phyloP scores from a whole-genome alignment of 2,113 vertebrate species.

The Oreochromis niloticus region DNA sequence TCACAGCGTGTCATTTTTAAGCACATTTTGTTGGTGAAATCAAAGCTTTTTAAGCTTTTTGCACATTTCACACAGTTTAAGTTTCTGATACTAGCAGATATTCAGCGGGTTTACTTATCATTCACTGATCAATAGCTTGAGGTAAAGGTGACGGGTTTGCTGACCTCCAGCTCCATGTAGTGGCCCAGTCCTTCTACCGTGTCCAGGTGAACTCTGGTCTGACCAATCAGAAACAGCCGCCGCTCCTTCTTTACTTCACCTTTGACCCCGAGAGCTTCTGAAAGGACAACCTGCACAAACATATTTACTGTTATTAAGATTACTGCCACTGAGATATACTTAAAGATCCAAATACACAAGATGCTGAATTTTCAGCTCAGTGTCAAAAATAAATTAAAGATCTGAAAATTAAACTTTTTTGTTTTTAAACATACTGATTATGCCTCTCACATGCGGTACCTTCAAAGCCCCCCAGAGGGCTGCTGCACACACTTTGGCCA shows the following conservation, averaged over 20 bases:
- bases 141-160: neutral
- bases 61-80: neutral
- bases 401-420: neutral
- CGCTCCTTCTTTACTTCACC: slow-evolving; percentile 78
- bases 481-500: neutral
- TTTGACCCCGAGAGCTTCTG: slow-evolving; percentile 72
- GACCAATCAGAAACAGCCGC: slow-evolving; percentile 76
- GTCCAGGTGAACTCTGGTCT: slow-evolving; percentile 82
- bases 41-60: neutral
- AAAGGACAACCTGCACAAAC: slow-evolving; percentile 52
- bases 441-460: neutral
- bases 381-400: neutral
- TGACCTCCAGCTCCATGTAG: slow-evolving; percentile 84
- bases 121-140: neutral
- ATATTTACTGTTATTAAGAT: neutral
- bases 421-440: neutral
- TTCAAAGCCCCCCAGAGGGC: neutral
- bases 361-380: neutral
- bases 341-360: neutral
- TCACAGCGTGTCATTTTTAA: neutral
- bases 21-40: neutral
- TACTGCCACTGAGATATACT: neutral
- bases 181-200: slow-evolving; percentile 76
- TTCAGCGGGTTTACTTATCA: neutral
- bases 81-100: neutral